phyloP scores from a whole-genome alignment of 1,140 invertebrate species.

The Macrobrachium rosenbergii region DNA sequence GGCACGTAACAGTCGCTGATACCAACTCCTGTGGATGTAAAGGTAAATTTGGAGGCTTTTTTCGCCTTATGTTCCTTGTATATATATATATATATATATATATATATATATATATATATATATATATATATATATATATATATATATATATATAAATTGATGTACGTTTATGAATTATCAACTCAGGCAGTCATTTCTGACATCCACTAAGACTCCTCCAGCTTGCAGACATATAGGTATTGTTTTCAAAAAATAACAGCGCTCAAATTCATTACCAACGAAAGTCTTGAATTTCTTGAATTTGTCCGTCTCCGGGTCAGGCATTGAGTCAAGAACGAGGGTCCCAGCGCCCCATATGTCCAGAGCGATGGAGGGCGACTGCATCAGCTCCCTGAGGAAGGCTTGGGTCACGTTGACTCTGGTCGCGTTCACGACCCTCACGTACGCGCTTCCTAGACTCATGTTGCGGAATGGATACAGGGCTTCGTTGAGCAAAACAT shows the following conservation, averaged over 20 bases:
- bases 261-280: conserved; percentile 24
- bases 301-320: not conserved
- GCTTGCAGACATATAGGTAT: not conserved
- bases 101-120: conserved; percentile 16
- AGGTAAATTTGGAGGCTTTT: not conserved
- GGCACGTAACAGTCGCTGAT: conserved; percentile 48
- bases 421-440: conserved; percentile 32
- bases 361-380: conserved; percentile 39
- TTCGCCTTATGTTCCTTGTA: not conserved
- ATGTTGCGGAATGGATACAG: conserved; percentile 27
- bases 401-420: conserved; percentile 24
- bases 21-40: conserved; percentile 32
- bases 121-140: conserved; percentile 30
- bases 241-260: not conserved
- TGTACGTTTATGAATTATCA: not conserved
- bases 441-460: conserved; percentile 36
- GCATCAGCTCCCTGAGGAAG: conserved; percentile 38
- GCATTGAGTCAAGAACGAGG: conserved; percentile 26
- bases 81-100: not conserved
- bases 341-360: conserved; percentile 42
- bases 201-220: too few relatives aligned
- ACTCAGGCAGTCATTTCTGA: too few relatives aligned
- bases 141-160: conserved; percentile 1
- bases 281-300: conserved; percentile 17
- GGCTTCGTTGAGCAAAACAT: conserved; percentile 21